Conservation (phyloP, 2,113 vertebrate species). For the Amblyornis subalaris region DNA sequence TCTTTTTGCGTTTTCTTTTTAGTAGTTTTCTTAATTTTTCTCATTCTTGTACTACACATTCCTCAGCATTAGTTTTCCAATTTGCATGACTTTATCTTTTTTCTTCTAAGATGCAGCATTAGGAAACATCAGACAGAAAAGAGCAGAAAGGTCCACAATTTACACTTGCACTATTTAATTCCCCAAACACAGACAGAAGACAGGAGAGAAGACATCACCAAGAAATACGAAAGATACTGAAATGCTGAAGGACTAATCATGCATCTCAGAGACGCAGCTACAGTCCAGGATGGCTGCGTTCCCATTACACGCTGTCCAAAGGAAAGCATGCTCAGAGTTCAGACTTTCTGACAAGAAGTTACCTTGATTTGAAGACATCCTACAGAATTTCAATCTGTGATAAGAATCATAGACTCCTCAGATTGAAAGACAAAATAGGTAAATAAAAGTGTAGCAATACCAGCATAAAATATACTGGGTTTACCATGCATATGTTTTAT, state of each 20-base stretch:
- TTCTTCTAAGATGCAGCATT: not conserved
- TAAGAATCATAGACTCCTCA: not conserved
- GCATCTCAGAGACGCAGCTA: not conserved
- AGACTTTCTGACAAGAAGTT: not conserved
- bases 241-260: not conserved
- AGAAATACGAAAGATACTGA: not conserved
- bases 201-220: not conserved
- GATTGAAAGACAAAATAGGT: not conserved
- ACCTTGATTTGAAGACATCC: not conserved
- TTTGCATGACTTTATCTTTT: not conserved
- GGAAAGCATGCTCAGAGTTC: not conserved
- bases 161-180: not conserved
- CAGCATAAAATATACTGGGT: not conserved
- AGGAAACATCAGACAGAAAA: not conserved
- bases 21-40: not conserved
- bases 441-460: not conserved
- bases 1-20: not conserved
- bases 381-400: not conserved
- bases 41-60: not conserved
- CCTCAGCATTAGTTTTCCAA: not conserved
- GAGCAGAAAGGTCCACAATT: not conserved
- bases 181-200: not conserved
- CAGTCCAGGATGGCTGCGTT: not conserved
- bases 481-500: not conserved
- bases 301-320: not conserved